A percentile compares a stretch with the other conserved stretches of the same genome.
Evolutionary conservation across 1,140 invertebrate genomes (phyloP).

Genomic region (Phenacoccus solenopsis): DNA sequence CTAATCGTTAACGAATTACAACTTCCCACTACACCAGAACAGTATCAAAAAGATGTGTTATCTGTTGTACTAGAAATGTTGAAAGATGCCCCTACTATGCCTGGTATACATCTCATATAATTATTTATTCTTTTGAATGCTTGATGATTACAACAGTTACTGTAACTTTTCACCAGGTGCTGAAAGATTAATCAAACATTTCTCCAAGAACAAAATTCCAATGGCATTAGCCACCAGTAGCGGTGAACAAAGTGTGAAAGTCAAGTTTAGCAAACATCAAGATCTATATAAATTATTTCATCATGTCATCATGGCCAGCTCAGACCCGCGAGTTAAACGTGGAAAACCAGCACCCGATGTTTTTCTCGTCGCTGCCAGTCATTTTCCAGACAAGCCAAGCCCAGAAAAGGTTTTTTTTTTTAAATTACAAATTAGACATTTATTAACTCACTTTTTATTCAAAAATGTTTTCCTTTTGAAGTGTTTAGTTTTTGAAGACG

Average conservation of each 20-base stretch:
- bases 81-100: conserved; percentile 23
- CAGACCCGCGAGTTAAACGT: conserved; percentile 73
- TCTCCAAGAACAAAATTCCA: conserved; percentile 63
- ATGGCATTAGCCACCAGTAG: conserved; percentile 72
- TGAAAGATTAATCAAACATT: conserved; percentile 62
- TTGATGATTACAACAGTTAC: neutral
- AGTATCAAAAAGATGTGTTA: conserved; percentile 43
- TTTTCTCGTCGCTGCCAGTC: conserved; percentile 68
- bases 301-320: conserved; percentile 70
- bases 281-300: conserved; percentile 49
- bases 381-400: conserved; percentile 61
- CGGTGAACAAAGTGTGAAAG: conserved; percentile 10
- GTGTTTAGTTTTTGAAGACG: conserved; percentile 89
- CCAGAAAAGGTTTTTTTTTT: conserved; percentile 42
- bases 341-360: conserved; percentile 92
- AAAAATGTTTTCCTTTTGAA: conserved; percentile 30
- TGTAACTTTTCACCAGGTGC: conserved; percentile 50
- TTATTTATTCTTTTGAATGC: neutral
- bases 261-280: conserved; percentile 19
- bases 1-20: conserved; percentile 56
- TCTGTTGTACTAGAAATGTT: conserved; percentile 29
- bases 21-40: conserved; percentile 54
- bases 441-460: neutral
- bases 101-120: conserved; percentile 22
- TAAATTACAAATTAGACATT: neutral